Percentiles rank a stretch among this genome's conserved stretches.
Evolutionary conservation across 2,797 vertebrate species (phyloP).

Genomic region (Coccyzus lansbergi): DNA sequence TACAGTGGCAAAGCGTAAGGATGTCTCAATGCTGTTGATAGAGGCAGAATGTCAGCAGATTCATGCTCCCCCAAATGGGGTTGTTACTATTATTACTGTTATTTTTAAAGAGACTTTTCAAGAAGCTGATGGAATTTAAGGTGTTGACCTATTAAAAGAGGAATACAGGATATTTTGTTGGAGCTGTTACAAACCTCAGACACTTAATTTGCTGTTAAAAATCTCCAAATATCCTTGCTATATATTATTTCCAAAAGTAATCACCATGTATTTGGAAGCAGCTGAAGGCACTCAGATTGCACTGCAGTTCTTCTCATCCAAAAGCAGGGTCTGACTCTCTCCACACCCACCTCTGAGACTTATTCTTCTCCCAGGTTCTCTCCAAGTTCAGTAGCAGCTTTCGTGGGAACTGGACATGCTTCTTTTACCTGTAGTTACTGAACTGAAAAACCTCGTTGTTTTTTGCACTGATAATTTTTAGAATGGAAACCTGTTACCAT

Average conservation of each 20-base stretch:
- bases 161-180: conserved; percentile 39
- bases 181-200: conserved; percentile 55
- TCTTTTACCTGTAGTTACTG: conserved; percentile 82
- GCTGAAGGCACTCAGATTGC: conserved; percentile 37
- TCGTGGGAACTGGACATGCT: conserved; percentile 63
- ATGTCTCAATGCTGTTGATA: not conserved
- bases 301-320: conserved; percentile 49
- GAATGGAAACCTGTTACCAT: conserved; percentile 80
- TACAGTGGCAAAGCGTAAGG: not conserved
- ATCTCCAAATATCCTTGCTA: conserved; percentile 32
- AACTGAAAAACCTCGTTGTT: conserved; percentile 91
- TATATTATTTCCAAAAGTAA: conserved; percentile 24
- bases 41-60: not conserved
- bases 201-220: conserved; percentile 42
- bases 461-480: conserved; percentile 85
- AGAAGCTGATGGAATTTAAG: conserved; percentile 30
- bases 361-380: conserved; percentile 60
- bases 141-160: conserved; percentile 37
- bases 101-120: conserved; percentile 54
- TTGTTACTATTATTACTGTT: conserved; percentile 13
- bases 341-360: conserved; percentile 17
- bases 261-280: conserved; percentile 30
- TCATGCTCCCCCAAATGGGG: not conserved
- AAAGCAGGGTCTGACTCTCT: conserved; percentile 57
- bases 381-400: conserved; percentile 68